A percentile compares a stretch with the other conserved stretches of the same genome.
phyloP scores from a whole-genome alignment of 2,888 invertebrate genomes.

The Reticulitermes lucifugus region DNA sequence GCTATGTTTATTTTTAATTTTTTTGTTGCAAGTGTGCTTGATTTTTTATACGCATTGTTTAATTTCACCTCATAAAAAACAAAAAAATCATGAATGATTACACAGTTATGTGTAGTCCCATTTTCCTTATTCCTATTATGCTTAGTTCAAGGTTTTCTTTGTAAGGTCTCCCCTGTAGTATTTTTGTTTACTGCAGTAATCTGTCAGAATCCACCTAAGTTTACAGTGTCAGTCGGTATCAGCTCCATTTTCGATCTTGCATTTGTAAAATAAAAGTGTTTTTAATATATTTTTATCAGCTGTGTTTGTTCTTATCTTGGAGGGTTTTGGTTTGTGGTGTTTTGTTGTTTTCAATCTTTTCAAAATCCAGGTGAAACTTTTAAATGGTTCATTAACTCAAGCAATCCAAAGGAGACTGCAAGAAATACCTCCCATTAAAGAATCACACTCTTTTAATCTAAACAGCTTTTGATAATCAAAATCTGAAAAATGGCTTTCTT shows the following conservation, averaged over 20 bases:
- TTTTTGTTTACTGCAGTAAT: conserved; percentile 52
- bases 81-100: conserved; percentile 5
- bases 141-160: background rate
- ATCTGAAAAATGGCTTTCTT: conserved; percentile 1
- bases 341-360: conserved; percentile 29
- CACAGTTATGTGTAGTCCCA: conserved; percentile 20
- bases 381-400: conserved; percentile 7
- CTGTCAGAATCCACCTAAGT: conserved; percentile 53
- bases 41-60: conserved; percentile 33
- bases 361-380: conserved; percentile 1
- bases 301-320: conserved; percentile 38
- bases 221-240: conserved; percentile 51
- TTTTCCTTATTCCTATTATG: conserved; percentile 10
- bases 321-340: conserved; percentile 45
- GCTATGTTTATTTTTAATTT: conserved; percentile 29
- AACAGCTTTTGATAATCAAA: conserved; percentile 1
- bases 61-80: conserved; percentile 27
- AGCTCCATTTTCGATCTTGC: conserved; percentile 40
- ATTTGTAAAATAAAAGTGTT: conserved; percentile 30
- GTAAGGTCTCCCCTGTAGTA: conserved; percentile 46
- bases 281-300: conserved; percentile 32
- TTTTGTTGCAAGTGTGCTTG: conserved; percentile 43
- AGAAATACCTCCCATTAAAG: background rate
- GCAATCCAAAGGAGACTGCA: background rate
- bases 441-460: background rate